A percentile compares a stretch with the other conserved stretches of the same genome.
Conservation (phyloP, 2,888 invertebrate genomes). For the Melieria crassipennis region DNA sequence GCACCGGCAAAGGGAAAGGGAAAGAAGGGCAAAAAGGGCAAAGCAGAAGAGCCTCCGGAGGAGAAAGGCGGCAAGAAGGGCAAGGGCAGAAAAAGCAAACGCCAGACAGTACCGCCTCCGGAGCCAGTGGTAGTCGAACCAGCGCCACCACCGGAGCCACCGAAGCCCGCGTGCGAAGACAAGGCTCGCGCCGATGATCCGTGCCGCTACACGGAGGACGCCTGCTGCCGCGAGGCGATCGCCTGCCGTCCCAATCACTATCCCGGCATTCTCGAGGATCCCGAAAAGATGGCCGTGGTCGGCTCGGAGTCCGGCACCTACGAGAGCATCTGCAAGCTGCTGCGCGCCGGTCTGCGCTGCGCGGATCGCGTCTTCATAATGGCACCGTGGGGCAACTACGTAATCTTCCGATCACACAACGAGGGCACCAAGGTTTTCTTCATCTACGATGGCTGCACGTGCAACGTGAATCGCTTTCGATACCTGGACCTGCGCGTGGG, state of each 20-base stretch:
- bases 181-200: constrained; percentile 35
- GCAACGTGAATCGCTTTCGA: constrained; percentile 56
- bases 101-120: not conserved
- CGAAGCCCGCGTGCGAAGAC: constrained; percentile 20
- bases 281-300: constrained; percentile 52
- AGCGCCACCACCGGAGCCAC: constrained; percentile 7
- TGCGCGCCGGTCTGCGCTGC: constrained; percentile 54
- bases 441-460: constrained; percentile 61
- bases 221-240: constrained; percentile 38
- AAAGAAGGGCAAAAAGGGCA: constrained; percentile 19
- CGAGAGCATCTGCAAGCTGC: constrained; percentile 48
- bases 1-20: not conserved
- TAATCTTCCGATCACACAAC: constrained; percentile 53
- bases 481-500: constrained; percentile 50
- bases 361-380: constrained; percentile 59
- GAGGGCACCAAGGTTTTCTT: constrained; percentile 51
- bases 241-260: constrained; percentile 52
- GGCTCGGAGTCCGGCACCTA: constrained; percentile 53
- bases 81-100: constrained; percentile 35
- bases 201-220: constrained; percentile 37
- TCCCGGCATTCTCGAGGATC: constrained; percentile 54
- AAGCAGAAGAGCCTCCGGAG: not conserved
- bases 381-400: constrained; percentile 64
- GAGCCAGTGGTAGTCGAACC: not conserved
- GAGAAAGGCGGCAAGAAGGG: constrained; percentile 38